These are phyloP conservation scores for Heteropelma amictum DNA, from an alignment of 2,888 invertebrate genomes.

Conservation along the genomic window DNA sequence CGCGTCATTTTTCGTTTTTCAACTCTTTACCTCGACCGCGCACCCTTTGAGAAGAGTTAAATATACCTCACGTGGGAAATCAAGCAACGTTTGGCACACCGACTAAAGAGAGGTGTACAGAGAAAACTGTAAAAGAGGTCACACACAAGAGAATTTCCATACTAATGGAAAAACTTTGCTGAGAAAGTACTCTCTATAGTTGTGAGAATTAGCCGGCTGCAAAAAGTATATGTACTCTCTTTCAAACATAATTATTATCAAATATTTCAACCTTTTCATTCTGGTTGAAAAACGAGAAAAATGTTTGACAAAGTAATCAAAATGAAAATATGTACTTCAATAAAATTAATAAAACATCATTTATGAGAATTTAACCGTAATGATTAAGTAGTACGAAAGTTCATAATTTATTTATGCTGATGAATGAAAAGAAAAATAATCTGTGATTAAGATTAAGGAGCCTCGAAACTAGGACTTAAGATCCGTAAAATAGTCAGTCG, in stretches of 20 bases:
- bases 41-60: background rate
- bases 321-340: too few relatives aligned
- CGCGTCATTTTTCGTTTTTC: background rate
- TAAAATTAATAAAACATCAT: too few relatives aligned
- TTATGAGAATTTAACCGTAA: too few relatives aligned
- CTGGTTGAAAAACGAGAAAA: too few relatives aligned
- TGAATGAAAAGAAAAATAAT: too few relatives aligned
- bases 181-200: background rate
- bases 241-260: background rate
- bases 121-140: conserved; percentile 31
- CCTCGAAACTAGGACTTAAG: too few relatives aligned
- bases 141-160: background rate
- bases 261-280: too few relatives aligned
- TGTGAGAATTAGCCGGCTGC: background rate
- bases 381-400: too few relatives aligned
- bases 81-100: conserved; percentile 28
- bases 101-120: conserved; percentile 21
- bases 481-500: too few relatives aligned
- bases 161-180: background rate
- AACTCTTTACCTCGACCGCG: background rate
- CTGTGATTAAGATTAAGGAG: too few relatives aligned
- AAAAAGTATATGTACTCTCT: background rate
- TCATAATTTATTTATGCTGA: too few relatives aligned
- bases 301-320: too few relatives aligned
- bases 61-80: conserved; percentile 52